phyloP scores from a whole-genome alignment of 2,888 invertebrate genomes.

The Thera britannica region DNA sequence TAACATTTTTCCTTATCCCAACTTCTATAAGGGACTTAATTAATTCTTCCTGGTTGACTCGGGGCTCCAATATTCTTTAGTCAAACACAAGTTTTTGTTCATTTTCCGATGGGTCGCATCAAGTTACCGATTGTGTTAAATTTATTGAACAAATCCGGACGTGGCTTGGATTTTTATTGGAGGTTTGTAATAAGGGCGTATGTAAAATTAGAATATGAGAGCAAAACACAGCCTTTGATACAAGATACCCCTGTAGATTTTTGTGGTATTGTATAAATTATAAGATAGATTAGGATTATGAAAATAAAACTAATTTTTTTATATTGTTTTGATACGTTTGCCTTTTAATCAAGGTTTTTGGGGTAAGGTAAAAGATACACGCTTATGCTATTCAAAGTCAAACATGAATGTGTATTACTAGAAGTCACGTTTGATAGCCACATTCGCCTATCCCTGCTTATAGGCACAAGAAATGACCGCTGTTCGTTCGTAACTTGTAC shows the following conservation, averaged over 20 bases:
- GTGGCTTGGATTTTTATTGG: constrained; percentile 23
- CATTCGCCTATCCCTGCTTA: too few relatives aligned
- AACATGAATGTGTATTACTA: too few relatives aligned
- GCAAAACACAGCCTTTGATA: not conserved
- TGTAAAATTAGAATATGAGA: not conserved
- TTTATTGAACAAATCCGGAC: constrained; percentile 34
- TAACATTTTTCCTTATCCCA: constrained; percentile 15
- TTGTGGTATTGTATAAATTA: not conserved
- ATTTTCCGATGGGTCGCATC: constrained; percentile 38
- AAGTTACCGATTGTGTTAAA: constrained; percentile 29
- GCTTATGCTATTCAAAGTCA: too few relatives aligned
- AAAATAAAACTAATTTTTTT: too few relatives aligned
- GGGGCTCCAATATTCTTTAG: constrained; percentile 51
- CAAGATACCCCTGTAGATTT: not conserved
- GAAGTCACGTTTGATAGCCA: too few relatives aligned
- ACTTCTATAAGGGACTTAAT: constrained; percentile 60
- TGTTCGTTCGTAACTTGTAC: constrained; percentile 1
- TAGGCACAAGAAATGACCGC: not conserved
- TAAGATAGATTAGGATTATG: too few relatives aligned
- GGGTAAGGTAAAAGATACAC: too few relatives aligned
- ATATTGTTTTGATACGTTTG: too few relatives aligned
- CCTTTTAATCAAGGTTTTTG: too few relatives aligned
- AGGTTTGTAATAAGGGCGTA: not conserved
- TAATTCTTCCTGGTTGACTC: constrained; percentile 65
- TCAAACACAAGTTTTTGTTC: constrained; percentile 49